A percentile compares a stretch with the other conserved stretches of the same genome.
Conservation (phyloP, 1,140 invertebrate species). For the Eurosta solidaginis region DNA sequence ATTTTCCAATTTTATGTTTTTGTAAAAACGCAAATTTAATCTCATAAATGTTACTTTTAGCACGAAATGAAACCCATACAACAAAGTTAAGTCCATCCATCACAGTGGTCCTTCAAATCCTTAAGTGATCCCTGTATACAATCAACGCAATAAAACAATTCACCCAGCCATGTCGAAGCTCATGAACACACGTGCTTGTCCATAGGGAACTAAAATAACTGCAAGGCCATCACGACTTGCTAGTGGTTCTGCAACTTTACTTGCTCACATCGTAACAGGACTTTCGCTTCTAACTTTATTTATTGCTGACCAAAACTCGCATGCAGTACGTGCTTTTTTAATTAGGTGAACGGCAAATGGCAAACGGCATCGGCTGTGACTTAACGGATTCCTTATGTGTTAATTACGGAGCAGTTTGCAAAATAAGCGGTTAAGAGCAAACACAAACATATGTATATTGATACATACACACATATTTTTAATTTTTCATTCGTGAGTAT, state of each 20-base stretch:
- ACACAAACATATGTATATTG: not conserved
- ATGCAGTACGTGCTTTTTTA: constrained; percentile 11
- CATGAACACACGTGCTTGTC: not conserved
- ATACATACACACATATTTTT: not conserved
- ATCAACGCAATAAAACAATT: constrained; percentile 10
- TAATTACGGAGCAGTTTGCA: not conserved
- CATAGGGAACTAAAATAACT: not conserved
- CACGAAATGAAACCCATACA: not conserved
- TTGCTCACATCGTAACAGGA: no score
- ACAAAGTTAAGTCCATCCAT: constrained; percentile 8
- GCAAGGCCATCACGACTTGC: not conserved
- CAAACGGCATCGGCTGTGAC: not conserved
- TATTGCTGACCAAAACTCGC: not conserved
- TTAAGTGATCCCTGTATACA: constrained; percentile 13
- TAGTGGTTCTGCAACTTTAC: not conserved
- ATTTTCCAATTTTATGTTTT: constrained; percentile 10
- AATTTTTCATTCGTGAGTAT: no score
- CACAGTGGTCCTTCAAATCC: constrained; percentile 21
- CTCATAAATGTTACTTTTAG: constrained; percentile 26
- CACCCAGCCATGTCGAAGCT: not conserved
- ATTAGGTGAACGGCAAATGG: constrained; percentile 25
- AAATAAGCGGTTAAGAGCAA: not conserved
- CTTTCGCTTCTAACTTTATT: not conserved
- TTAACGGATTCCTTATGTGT: not conserved
- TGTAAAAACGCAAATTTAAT: constrained; percentile 18